Evolutionary conservation across 2,888 invertebrate species (phyloP), one percentile per base, ranked within the genome.

Genomic region (Leptopilina syphax): DNA sequence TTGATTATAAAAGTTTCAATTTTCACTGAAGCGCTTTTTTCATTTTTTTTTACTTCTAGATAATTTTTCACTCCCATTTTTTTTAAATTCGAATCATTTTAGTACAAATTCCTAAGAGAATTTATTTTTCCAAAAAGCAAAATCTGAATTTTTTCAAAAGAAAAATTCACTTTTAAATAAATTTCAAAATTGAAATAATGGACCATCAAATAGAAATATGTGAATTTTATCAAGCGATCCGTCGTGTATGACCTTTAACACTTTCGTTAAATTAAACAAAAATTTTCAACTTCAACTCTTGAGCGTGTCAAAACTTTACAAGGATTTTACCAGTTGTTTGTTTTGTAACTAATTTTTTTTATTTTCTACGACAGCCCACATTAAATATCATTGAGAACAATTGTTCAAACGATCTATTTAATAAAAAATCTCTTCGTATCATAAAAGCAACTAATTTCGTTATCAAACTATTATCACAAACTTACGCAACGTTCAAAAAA

Each of bases 231-330:
- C 65, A 65, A 65, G 5, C 9, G 24, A 65, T 65, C 41, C 12
- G 27, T 70, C 24, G 34, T 54, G 27, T 34, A 27, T 34, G 24
- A 34, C 65, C 5, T 41, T 24, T 27, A 9, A 12, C 7, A 65
- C 1, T 65, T 41, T 65, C 13, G 34, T 41, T 24, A 41, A 24
- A 12, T 57, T 9, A 54, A 1, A 34, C 34, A n/a, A 73, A 54
- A 7, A 57, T 73, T 70, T 9, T 27, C 24, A 54, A 24, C 54
- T 12, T 13, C 24, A 70, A 70, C 7, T 54, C 6, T 24, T 7
- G 54, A 70, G 54, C 27, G 3, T 68, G 18, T 68, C 47, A 68
- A 41, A 47, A 18, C 47, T 67, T 67, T 67, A 9, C 67, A 67
- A 67, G 47, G 67, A 24, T 67, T 67, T 18, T 47, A 10, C 44